These are phyloP conservation scores for Augochlora pura DNA, from an alignment of 1,140 invertebrate genomes.

Conservation along the genomic window DNA sequence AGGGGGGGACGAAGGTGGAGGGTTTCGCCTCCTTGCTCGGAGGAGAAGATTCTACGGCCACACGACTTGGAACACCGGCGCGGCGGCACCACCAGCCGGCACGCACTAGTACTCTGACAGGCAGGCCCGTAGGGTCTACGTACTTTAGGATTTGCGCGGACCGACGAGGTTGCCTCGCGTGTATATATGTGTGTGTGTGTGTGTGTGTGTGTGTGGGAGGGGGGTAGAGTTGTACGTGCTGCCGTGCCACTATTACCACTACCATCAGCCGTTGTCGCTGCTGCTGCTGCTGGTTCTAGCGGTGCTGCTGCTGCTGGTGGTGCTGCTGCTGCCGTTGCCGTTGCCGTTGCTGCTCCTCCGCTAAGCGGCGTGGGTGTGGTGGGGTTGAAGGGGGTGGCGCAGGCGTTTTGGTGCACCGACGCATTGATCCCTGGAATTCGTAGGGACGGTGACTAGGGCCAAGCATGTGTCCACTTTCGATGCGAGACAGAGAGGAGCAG, in stretches of 20 bases:
- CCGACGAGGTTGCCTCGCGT: background rate
- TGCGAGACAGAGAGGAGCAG: conserved; percentile 48
- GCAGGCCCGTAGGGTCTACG: conserved; percentile 3
- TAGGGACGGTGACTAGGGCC: conserved; percentile 60
- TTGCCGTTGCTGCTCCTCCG: conserved; percentile 39
- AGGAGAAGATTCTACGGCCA: conserved; percentile 1
- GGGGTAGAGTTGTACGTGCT: background rate
- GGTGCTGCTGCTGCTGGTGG: background rate
- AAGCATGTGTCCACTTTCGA: conserved; percentile 65
- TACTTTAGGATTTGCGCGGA: conserved; percentile 22
- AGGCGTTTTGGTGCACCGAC: conserved; percentile 77
- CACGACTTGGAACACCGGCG: conserved; percentile 15
- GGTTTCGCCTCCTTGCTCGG: background rate
- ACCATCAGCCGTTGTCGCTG: conserved; percentile 1
- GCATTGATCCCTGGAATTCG: conserved; percentile 78
- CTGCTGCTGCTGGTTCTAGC: conserved; percentile 8
- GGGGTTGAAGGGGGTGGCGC: conserved; percentile 68
- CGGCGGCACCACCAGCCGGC: conserved; percentile 32
- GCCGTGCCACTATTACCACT: background rate
- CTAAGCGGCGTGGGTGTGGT: conserved; percentile 50
- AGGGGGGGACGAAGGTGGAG: conserved; percentile 23
- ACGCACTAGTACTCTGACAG: conserved; percentile 20
- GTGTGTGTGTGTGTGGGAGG: conserved; percentile 13
- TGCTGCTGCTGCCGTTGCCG: conserved; percentile 14
- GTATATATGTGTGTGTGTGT: conserved; percentile 11